Percentiles rank a stretch among this genome's conserved stretches.
Conservation (phyloP, 2,888 invertebrate genomes). For the Pogonocherus hispidulus region DNA sequence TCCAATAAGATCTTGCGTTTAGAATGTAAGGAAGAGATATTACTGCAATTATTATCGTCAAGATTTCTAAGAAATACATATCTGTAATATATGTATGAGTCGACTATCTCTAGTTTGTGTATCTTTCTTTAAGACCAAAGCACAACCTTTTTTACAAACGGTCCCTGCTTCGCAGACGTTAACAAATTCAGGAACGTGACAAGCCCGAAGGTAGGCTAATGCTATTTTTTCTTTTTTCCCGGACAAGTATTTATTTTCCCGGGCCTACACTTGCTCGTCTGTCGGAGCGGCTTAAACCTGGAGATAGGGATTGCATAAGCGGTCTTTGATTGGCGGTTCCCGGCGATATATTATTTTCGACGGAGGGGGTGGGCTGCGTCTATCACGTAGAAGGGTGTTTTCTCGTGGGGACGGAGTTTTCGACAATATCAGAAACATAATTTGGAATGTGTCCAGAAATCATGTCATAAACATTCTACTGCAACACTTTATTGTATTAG, state of each 20-base stretch:
- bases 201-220: not conserved
- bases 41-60: too few relatives aligned
- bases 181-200: constrained; percentile 8
- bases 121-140: not conserved
- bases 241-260: constrained; percentile 1
- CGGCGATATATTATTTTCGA: not conserved
- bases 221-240: not conserved
- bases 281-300: not conserved
- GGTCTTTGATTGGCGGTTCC: not conserved
- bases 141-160: not conserved
- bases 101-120: not conserved
- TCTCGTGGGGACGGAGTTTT: too few relatives aligned
- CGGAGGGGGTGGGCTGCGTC: not conserved
- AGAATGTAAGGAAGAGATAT: too few relatives aligned
- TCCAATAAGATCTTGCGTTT: too few relatives aligned
- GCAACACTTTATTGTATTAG: too few relatives aligned
- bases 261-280: not conserved
- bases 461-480: too few relatives aligned
- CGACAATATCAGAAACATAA: too few relatives aligned
- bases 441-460: too few relatives aligned
- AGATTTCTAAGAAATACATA: too few relatives aligned
- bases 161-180: not conserved
- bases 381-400: too few relatives aligned
- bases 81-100: too few relatives aligned
- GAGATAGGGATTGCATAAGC: constrained; percentile 3